Evolutionary conservation across 2,797 vertebrate genomes (phyloP).

Genomic region (Mastacembelus armatus): DNA sequence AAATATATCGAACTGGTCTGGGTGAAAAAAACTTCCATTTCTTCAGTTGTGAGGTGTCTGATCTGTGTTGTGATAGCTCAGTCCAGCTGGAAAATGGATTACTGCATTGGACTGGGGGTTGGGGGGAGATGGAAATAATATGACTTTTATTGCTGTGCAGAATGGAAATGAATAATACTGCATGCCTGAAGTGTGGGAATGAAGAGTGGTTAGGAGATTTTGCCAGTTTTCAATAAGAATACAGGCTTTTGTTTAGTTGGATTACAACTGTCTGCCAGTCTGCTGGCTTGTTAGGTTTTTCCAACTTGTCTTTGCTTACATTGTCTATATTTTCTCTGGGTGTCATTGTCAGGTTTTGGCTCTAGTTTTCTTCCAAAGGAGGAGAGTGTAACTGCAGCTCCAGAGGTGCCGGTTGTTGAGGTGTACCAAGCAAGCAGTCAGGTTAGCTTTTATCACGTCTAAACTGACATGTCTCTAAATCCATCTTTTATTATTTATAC

Average conservation of each 20-base stretch:
- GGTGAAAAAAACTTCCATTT: conserved; percentile 16
- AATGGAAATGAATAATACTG: conserved; percentile 63
- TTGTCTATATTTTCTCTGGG: conserved; percentile 55
- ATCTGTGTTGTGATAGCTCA: conserved; percentile 49
- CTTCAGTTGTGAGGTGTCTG: conserved; percentile 37
- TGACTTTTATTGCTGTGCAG: conserved; percentile 54
- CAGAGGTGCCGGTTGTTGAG: conserved; percentile 86
- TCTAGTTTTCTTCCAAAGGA: conserved; percentile 97
- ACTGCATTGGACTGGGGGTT: conserved; percentile 27
- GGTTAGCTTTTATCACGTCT: conserved; percentile 57
- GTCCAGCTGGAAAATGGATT: conserved; percentile 61
- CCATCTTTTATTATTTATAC: neutral
- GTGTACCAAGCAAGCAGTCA: conserved; percentile 94
- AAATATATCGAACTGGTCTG: conserved; percentile 12
- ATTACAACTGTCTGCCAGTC: conserved; percentile 46
- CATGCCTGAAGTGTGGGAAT: conserved; percentile 56
- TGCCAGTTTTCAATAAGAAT: conserved; percentile 52
- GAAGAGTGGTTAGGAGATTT: conserved; percentile 35
- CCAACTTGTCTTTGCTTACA: conserved; percentile 50
- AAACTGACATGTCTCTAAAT: neutral
- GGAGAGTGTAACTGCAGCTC: conserved; percentile 88
- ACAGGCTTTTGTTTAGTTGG: conserved; percentile 57
- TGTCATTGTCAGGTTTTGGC: conserved; percentile 89
- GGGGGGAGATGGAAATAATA: conserved; percentile 63
- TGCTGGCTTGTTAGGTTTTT: conserved; percentile 60